Evolutionary conservation across 2,797 vertebrate species (phyloP), one percentile per base, ranked within the genome.

Genomic region (Anguilla megastoma): DNA sequence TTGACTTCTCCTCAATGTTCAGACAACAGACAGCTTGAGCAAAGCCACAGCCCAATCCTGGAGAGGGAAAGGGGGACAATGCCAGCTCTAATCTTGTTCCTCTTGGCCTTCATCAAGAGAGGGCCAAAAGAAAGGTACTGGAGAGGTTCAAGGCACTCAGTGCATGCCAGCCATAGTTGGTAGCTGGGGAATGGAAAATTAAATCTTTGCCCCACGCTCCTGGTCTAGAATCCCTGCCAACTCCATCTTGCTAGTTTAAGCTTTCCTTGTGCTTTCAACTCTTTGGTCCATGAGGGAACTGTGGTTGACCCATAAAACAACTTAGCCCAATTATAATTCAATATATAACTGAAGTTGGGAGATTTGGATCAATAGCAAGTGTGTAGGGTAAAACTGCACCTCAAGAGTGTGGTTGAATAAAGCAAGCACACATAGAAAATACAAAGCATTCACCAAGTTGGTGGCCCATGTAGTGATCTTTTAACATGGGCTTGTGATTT

Each of bases 31-130:
- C 9, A 30, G 33, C 10, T 3, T 48, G 76, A 80, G 74, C 74
- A 41, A 79, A 80, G 76, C 74, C 33, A 45, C 74, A 2, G 74
- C 14, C 76, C 41, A 80, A 80, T 80, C 36, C 36, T 48, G 76
- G 41, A 45, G 36, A 48, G 76, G 14, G 48, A 80, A 80, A 9
- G 76, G 76, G 76, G 8, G 18, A 3, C 76, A 16, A 14, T 80
- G 36, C 76, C 76, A 80, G 76, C 21, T 80, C 41, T 24, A 45
- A 80, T 80, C 76, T 16, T 45, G 76, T 24, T 80, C 76, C 36
- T 80, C 76, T 45, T 48, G 76, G 76, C 41, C 41, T 41, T 80
- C 21, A 41, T 80, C 76, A 80, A 48, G 76, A 80, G 41, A 80
- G 36, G 76, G 76, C 76, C 45, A 41, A 41, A 45, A 48, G 76